Base-by-base conservation (phyloP, 2,797 vertebrate species). In the Pyrocephalus nanus region DNA sequence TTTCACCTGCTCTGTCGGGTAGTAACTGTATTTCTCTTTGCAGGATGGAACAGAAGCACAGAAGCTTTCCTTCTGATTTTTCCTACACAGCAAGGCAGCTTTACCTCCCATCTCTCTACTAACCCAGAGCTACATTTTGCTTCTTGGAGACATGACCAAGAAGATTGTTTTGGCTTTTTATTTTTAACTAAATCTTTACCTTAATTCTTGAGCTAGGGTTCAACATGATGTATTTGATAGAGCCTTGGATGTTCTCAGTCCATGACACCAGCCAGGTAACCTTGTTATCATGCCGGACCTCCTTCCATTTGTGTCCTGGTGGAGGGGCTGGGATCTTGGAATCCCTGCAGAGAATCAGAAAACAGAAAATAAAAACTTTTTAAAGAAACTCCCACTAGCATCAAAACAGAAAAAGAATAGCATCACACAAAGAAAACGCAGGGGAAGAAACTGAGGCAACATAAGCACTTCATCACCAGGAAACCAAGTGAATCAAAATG, bases 171-270 rank as follows among this genome's bases (percentile, higher is more conserved):
- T 11, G 2, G 0, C 11, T 29, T 50, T n/a, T 20, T 25, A 57
- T 38, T n/a, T 42, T 18, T 4, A 76, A 77, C 30, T 40, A 55
- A n/a, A 78, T 53, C 75, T 75, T 91, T 97, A 99, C 99, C 98
- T 99, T 99, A 97, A 99, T 99, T 97, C 99, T 98, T 92, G 99
- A 99, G 95, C 99, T 99, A 36, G 99, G 99, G 78, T 99, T 99
- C 94, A 99, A 97, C 99, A 99, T 99, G 95, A 99, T 99, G 96
- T 99, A 99, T 95, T 99, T 99, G 97, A 99, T 99, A 64, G 99
- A 99, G 81, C 99, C 99, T 90, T 99, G 99, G 97, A 99, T 99
- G 96, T 99, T 99, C 96, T 99, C 99, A 3, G 99, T 99, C 99
- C 99, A 99, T 8, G 99, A 99, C 15, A 98, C 99, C 95, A 99